Conservation (phyloP, 2,888 invertebrate genomes). For the Acanthopleura granulata region DNA sequence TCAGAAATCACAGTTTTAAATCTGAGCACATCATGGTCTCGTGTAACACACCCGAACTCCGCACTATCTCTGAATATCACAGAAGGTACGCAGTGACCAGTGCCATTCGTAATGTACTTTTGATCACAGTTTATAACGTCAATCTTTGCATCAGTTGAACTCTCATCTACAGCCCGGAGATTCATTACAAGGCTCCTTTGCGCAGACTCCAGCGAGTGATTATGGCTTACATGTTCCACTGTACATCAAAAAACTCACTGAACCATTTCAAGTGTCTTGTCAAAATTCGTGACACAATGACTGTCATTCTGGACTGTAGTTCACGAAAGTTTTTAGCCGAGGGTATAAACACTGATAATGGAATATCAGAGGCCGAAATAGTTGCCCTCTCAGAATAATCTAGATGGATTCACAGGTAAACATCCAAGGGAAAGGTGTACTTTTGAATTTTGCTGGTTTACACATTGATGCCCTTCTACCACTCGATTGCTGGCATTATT, state of each 20-base stretch:
- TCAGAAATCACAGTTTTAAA: slow-evolving; percentile 16
- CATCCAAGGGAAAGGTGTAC: neutral
- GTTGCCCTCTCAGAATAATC: neutral
- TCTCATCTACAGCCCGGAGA: slow-evolving; percentile 29
- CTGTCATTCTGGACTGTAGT: slow-evolving; percentile 20
- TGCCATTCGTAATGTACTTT: neutral
- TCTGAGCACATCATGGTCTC: too few species aligned
- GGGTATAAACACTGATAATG: slow-evolving; percentile 13
- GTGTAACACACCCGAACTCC: neutral
- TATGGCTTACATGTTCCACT: slow-evolving; percentile 26
- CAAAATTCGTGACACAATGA: slow-evolving; percentile 27
- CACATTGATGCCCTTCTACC: neutral
- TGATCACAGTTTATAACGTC: neutral
- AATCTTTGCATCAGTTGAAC: slow-evolving; percentile 23
- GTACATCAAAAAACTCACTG: slow-evolving; percentile 18
- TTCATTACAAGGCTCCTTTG: slow-evolving; percentile 26
- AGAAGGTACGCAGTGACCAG: neutral
- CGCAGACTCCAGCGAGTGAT: slow-evolving; percentile 24
- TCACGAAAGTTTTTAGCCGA: slow-evolving; percentile 16
- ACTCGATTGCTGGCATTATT: slow-evolving; percentile 18
- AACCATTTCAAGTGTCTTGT: slow-evolving; percentile 28
- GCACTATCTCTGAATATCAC: neutral
- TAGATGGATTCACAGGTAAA: neutral
- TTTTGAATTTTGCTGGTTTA: neutral
- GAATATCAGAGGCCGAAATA: neutral